phyloP scores from a whole-genome alignment of 2,113 vertebrate species.

The Neopipo cinnamomea region DNA sequence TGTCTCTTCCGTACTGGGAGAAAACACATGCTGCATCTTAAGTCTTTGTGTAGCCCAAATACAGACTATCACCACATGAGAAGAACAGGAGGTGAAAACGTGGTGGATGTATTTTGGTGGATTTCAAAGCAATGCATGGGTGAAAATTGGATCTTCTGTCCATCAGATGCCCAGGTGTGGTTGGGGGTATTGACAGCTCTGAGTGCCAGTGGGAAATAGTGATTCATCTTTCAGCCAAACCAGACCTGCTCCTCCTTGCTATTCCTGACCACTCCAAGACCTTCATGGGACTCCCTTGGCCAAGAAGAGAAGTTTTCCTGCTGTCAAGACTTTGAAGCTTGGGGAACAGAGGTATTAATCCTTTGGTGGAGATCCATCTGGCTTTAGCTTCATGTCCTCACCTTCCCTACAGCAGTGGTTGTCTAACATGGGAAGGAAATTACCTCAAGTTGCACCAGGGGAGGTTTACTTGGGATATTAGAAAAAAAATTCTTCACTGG shows the following conservation, averaged over 20 bases:
- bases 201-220: background rate
- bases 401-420: background rate
- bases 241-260: background rate
- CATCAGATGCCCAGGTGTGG: background rate
- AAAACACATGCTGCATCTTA: background rate
- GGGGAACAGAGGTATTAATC: background rate
- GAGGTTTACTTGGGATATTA: background rate
- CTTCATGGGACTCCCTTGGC: background rate
- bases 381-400: background rate
- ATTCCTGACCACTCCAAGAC: background rate
- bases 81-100: background rate
- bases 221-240: background rate
- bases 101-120: background rate
- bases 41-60: background rate
- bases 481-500: background rate
- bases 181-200: background rate
- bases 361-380: background rate
- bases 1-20: background rate
- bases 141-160: background rate
- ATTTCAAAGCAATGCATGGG: background rate
- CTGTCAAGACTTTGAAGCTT: background rate
- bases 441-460: background rate
- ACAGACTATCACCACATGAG: fast-evolving
- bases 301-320: background rate
- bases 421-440: background rate